A percentile compares a stretch with the other conserved stretches of the same genome.
Conservation (phyloP, 2,113 vertebrate genomes). For the Leptodactylus fuscus region DNA sequence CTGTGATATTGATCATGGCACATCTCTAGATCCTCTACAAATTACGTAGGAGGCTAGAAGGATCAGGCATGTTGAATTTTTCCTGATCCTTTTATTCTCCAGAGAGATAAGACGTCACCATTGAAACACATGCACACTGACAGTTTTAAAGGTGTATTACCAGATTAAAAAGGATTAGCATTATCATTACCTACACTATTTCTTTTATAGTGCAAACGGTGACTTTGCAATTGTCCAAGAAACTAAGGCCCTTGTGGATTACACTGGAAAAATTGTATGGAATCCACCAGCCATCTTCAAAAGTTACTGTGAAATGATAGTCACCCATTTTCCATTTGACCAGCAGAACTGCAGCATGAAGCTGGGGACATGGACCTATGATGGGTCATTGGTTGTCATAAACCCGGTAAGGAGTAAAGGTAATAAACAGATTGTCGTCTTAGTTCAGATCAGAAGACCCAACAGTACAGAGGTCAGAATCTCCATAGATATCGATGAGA, state of each 20-base stretch:
- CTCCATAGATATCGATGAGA: background rate
- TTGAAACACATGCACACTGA: no score
- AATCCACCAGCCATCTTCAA: conserved; percentile 94
- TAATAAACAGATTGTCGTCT: no score
- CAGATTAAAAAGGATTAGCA: no score
- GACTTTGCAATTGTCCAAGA: conserved; percentile 94
- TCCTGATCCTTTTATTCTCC: no score
- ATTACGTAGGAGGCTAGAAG: no score
- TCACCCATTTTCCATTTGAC: conserved; percentile 92
- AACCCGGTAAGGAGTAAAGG: conserved; percentile 78
- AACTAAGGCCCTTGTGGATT: conserved; percentile 91
- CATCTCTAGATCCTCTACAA: no score
- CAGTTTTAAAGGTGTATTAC: no score
- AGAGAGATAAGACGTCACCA: no score
- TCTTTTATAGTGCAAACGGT: conserved; percentile 82
- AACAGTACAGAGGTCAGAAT: background rate
- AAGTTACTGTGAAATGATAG: conserved; percentile 97
- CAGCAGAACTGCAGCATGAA: conserved; percentile 98
- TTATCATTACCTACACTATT: no score
- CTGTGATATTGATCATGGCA: no score
- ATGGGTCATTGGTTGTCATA: conserved; percentile 85
- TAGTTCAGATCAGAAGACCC: no score
- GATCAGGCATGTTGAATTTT: no score
- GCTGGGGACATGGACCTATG: conserved; percentile 93
- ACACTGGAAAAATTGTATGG: conserved; percentile 90